Conservation (phyloP, 2,888 invertebrate species). For the Tuta absoluta region DNA sequence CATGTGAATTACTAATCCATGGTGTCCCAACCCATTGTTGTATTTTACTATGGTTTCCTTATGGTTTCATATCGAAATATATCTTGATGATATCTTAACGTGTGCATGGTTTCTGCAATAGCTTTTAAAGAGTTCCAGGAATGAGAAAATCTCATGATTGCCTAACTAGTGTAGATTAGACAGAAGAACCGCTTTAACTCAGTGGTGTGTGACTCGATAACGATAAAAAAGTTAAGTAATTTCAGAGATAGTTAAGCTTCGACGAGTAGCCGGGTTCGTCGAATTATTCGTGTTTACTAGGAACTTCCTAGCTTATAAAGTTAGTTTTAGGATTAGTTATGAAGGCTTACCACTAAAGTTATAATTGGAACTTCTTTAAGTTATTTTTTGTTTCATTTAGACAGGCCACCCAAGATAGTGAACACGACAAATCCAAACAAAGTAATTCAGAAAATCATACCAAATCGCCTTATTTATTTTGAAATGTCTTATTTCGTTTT, state of each 20-base stretch:
- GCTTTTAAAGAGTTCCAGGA: slow-evolving; percentile 6
- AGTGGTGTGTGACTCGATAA: too few relatives aligned
- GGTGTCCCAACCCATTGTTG: slow-evolving; percentile 16
- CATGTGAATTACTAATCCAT: slow-evolving; percentile 12
- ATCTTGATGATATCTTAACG: background rate
- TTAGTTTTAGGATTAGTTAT: too few relatives aligned
- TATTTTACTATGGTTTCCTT: slow-evolving; percentile 15
- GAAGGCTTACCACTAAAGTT: too few relatives aligned
- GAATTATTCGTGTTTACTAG: too few relatives aligned
- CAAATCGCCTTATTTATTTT: background rate
- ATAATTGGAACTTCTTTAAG: too few relatives aligned
- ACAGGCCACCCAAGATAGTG: too few relatives aligned
- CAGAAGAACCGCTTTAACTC: background rate
- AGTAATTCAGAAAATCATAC: background rate
- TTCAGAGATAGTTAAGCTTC: too few relatives aligned
- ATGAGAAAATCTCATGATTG: background rate
- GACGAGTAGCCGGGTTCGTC: too few relatives aligned
- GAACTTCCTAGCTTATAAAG: too few relatives aligned
- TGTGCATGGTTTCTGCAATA: slow-evolving; percentile 4
- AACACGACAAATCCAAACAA: background rate
- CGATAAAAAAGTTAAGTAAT: too few relatives aligned
- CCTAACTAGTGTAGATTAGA: background rate
- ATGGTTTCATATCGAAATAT: slow-evolving; percentile 9
- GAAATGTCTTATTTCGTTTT: background rate
- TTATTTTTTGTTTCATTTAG: too few relatives aligned